Percentiles rank a stretch among this genome's conserved stretches.
Evolutionary conservation across 2,888 invertebrate species (phyloP).

Genomic region (Scotopteryx bipunctaria): DNA sequence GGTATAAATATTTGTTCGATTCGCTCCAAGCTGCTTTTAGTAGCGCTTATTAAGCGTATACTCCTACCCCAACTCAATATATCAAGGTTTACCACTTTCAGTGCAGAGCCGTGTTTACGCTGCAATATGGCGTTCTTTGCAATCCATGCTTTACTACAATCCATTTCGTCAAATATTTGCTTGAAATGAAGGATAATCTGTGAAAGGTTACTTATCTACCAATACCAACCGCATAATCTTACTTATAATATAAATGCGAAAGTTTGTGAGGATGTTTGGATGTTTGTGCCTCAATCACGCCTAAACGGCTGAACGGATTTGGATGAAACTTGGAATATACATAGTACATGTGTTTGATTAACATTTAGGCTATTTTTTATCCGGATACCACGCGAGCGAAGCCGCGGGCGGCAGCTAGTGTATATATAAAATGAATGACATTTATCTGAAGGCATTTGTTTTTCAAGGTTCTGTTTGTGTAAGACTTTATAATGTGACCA

Average conservation of each 20-base stretch:
- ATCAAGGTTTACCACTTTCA: constrained; percentile 81
- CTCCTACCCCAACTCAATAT: constrained; percentile 60
- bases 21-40: constrained; percentile 52
- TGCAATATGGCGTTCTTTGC: constrained; percentile 47
- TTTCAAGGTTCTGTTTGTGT: constrained; percentile 22
- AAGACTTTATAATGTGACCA: constrained; percentile 10
- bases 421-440: constrained; percentile 9
- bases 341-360: no score
- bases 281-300: no score
- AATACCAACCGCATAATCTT: no score
- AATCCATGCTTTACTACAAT: constrained; percentile 48
- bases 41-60: constrained; percentile 60
- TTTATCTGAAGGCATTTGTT: constrained; percentile 9
- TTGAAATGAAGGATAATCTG: constrained; percentile 30
- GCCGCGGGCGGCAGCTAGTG: neutral
- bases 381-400: no score
- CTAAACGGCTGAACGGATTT: no score
- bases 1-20: constrained; percentile 61
- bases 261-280: no score
- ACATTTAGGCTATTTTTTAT: no score
- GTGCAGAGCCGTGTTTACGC: constrained; percentile 55
- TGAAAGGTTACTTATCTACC: constrained; percentile 9
- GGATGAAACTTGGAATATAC: no score
- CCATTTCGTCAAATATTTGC: constrained; percentile 29
- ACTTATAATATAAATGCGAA: no score